These are phyloP conservation scores for Coreius guichenoti DNA, from an alignment of 2,797 vertebrate genomes.

Conservation along the genomic window DNA sequence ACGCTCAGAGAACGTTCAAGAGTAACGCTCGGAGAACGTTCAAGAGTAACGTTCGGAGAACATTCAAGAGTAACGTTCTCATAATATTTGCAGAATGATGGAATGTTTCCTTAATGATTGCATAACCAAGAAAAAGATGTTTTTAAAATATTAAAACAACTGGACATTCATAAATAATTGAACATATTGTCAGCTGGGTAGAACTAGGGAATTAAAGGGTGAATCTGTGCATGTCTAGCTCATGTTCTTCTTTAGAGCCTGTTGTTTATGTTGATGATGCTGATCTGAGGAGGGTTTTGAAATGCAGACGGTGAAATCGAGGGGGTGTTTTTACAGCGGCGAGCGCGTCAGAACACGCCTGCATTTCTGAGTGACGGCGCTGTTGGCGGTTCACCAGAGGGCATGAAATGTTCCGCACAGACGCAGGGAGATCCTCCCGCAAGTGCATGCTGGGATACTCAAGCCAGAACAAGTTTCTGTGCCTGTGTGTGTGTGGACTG, in stretches of 20 bases:
- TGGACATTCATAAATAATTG: not conserved
- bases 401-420: not conserved
- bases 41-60: not conserved
- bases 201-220: too few relatives aligned
- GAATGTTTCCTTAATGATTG: not conserved
- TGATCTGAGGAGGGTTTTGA: not conserved
- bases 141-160: not conserved
- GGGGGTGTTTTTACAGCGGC: not conserved
- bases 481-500: slow-evolving; percentile 15
- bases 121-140: too few relatives aligned
- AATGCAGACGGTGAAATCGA: not conserved
- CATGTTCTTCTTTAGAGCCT: not conserved
- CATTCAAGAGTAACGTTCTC: not conserved
- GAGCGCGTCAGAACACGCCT: slow-evolving; percentile 10
- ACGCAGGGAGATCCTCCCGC: not conserved
- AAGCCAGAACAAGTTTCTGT: not conserved
- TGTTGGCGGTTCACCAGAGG: not conserved
- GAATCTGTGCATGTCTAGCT: too few relatives aligned
- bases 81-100: not conserved
- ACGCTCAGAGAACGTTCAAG: too few relatives aligned
- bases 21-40: too few relatives aligned
- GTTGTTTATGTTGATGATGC: not conserved
- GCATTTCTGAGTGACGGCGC: slow-evolving; percentile 4
- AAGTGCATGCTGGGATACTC: not conserved
- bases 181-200: too few relatives aligned